A percentile compares a stretch with the other conserved stretches of the same genome.
phyloP scores from a whole-genome alignment of 2,113 vertebrate genomes.

The Mus spicilegus region DNA sequence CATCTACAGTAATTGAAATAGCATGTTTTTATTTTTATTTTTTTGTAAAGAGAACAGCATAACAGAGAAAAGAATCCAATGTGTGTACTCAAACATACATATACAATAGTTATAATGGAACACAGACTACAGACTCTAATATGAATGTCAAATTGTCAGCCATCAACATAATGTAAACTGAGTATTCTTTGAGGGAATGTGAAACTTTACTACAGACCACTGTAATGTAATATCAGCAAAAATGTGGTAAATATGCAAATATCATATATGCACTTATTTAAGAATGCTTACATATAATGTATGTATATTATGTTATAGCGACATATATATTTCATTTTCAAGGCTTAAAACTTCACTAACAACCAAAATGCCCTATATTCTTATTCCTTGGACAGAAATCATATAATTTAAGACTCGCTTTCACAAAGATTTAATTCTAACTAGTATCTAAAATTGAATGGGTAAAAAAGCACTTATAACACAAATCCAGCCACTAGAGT shows the following conservation, averaged over 20 bases:
- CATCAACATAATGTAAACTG: not conserved
- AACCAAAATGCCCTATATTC: not conserved
- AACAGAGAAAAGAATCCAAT: not conserved
- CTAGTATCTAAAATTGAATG: not conserved
- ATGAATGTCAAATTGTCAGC: not conserved
- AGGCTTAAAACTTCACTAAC: not conserved
- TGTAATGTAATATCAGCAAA: not conserved
- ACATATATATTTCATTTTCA: not conserved
- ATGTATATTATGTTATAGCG: not conserved
- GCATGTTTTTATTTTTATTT: no score
- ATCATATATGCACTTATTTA: not conserved
- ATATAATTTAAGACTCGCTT: not conserved
- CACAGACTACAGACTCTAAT: not conserved
- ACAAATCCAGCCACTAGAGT: no score
- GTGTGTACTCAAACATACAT: fast-evolving
- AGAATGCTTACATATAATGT: not conserved
- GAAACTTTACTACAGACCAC: not conserved
- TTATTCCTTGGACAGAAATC: not conserved
- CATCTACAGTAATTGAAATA: not conserved
- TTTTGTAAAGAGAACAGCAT: not conserved
- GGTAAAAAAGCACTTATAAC: not conserved
- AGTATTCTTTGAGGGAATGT: not conserved
- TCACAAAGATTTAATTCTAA: not conserved
- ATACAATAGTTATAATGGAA: not conserved
- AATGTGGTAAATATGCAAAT: not conserved